Evolutionary conservation across 2,888 invertebrate species (phyloP), one percentile per base, ranked within the genome.

Genomic region (Cataglyphis altisquamis): DNA sequence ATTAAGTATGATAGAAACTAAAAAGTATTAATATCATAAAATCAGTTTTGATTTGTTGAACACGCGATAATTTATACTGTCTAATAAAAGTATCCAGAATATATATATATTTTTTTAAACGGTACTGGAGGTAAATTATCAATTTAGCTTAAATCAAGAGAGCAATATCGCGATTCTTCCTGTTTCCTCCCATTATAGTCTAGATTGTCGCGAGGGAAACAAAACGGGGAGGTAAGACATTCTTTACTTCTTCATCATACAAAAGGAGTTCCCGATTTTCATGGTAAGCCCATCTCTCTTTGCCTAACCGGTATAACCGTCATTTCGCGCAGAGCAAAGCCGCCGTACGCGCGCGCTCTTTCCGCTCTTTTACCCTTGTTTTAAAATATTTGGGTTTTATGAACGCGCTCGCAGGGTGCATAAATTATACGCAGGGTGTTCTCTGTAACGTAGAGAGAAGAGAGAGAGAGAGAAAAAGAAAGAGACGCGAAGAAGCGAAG

Each of bases 301-400:
- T 57, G 67, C 52, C 70, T 60, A 75, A 82, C 62, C 29, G 55
- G 36, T 45, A 70, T 57, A 29, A 81, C 80, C 73, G 21, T 52
- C 81, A 63, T 81, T 68, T 78, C 68, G 32, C 78, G 25, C 25
- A 63, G 66, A 57, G 39, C 32, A 48, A 84, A 67, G 74, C 55
- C 64, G 78, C 39, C 41, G 48, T 21, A 25, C 39, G 21, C n/a
- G 57, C 70, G 70, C 64, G 70, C 68, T 73, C 62, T 83, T 84
- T 90, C 91, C 87, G 89, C 87, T 87, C 91, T 91, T 91, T 91
- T 92, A 90, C 91, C 90, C 90, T 90, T 90, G 91, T 91, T 92
- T 92, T 91, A 91, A 93, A 93, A 93, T 91, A 92, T 93, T 93
- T 92, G 91, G 91, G 89, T 91, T 92, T 92, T 91, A 91, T 91